Conservation (phyloP, 2,113 vertebrate species). For the Pterocles burchelli region DNA sequence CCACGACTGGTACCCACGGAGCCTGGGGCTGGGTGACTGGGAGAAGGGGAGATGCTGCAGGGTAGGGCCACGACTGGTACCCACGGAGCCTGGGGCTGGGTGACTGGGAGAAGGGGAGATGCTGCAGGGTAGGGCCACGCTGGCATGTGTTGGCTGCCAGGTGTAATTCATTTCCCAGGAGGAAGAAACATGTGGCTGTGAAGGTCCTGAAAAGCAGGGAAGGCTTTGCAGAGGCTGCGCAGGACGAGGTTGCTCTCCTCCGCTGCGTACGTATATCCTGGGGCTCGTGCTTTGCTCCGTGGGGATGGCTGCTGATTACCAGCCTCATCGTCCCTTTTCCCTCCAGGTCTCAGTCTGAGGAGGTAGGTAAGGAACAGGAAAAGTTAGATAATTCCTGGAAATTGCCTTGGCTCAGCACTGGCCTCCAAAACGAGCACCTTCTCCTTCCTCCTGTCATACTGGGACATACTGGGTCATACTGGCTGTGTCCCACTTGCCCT, state of each 20-base stretch:
- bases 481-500: background rate
- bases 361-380: background rate
- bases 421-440: background rate
- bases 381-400: background rate
- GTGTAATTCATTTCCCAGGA: constrained; percentile 46
- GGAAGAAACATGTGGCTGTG: constrained; percentile 79
- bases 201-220: constrained; percentile 85
- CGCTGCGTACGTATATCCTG: constrained; percentile 73
- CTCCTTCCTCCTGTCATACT: background rate
- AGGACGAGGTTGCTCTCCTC: constrained; percentile 82
- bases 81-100: background rate
- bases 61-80: background rate
- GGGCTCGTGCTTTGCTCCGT: background rate
- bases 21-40: background rate
- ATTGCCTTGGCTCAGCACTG: background rate
- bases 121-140: background rate
- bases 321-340: background rate
- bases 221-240: constrained; percentile 79
- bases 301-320: background rate
- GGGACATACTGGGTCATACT: background rate
- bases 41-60: background rate
- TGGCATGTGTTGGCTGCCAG: background rate
- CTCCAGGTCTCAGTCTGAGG: background rate
- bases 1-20: background rate
- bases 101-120: background rate